Base-by-base conservation (phyloP, 2,113 vertebrate species). In the Eudyptes chrysolophus region DNA sequence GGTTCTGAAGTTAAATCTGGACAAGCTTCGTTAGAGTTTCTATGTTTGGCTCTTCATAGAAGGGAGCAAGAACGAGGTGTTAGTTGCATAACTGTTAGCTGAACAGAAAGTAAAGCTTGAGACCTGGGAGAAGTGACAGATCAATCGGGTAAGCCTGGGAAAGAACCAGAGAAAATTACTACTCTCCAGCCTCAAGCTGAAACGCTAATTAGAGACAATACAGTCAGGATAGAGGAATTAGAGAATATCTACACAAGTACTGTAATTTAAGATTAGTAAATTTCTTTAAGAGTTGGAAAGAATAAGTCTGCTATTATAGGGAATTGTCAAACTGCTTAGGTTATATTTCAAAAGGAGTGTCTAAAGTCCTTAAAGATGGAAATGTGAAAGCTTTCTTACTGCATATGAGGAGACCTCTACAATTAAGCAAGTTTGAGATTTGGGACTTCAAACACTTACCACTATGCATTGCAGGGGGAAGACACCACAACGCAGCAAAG, bases 191-290 rank as follows among this genome's bases (percentile, higher is more conserved):
- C 44, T 97, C 87, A 96, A 97, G 81, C 4, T 89, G 84, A 98
- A 97, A 97, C 60, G 64, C 46, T 98, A 97, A 97, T 95, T 95
- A 98, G 90, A 94, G 72, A 92, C 79, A 97, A 93, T 24, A 69
- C 20, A 96, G 61, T 52, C 84, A 72, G 84, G 81, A 81, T 30
- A 89, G 44, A 92, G 48, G 80, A 97, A 92, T 77, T 81, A 44
- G 44, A 89, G 30, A 97, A 74, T 70, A 96, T 46, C 55, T 89
- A 83, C 70, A 75, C 52, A 95, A 96, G 70, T 60, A 80, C 84
- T 85, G 77, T 88, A 97, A 98, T 96, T 97, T 97, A 95, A 96
- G 92, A 85, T 94, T 89, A 98, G 77, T 87, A 94, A 66, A 88
- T 79, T 94, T 83, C 74, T 88, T 77, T 79, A 80, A 30, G 90